A percentile compares a stretch with the other conserved stretches of the same genome.
Conservation (phyloP, 2,113 vertebrate species). For the Felis chaus region DNA sequence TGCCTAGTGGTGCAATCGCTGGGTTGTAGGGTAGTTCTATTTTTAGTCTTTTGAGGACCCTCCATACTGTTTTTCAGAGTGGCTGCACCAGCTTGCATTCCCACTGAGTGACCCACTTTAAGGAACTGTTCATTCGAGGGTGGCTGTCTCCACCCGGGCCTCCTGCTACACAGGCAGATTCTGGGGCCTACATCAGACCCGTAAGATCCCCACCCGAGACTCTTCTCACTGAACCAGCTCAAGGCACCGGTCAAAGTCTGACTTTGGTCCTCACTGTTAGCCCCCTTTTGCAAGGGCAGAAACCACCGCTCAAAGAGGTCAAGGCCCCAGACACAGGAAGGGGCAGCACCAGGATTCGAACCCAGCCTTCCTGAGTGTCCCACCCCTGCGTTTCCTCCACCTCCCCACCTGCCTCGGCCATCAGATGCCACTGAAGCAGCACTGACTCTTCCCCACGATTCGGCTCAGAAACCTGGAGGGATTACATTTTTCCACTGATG, state of each 20-base stretch:
- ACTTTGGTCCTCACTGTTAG: neutral
- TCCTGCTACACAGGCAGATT: neutral
- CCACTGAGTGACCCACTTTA: no score
- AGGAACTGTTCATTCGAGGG: neutral
- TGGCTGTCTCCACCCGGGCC: neutral
- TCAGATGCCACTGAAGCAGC: rapidly evolving
- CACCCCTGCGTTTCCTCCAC: neutral
- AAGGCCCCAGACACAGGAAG: neutral
- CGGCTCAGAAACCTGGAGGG: neutral
- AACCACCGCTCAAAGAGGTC: neutral
- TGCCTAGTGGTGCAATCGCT: no score
- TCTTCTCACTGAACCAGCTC: neutral
- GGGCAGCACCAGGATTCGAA: rapidly evolving
- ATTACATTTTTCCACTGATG: neutral
- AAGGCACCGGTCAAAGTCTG: neutral
- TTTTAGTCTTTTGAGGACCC: no score
- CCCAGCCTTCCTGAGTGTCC: neutral
- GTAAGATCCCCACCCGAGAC: rapidly evolving
- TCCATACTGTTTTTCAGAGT: no score
- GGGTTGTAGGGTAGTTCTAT: no score
- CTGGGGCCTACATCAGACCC: neutral
- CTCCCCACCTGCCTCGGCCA: neutral
- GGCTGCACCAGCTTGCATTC: no score
- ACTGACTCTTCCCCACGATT: no score
- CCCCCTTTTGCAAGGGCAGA: neutral